Base-by-base conservation (phyloP, 2,888 invertebrate genomes). In the Hemistola chrysoprasaria region DNA sequence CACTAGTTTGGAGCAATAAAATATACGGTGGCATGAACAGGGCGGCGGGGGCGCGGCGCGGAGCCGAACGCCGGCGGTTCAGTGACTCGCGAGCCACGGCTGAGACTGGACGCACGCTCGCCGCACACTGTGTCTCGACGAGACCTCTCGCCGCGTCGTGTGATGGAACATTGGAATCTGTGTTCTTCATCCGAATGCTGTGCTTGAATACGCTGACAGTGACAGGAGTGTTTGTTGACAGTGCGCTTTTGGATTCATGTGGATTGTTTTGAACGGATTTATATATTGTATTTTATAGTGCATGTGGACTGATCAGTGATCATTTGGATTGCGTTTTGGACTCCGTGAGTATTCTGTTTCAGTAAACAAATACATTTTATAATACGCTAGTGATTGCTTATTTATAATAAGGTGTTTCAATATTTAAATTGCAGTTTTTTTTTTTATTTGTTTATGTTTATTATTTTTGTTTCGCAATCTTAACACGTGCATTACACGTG, bases 291-390 rank as follows among this genome's bases (percentile, higher is more conserved):
- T 57, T 52, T 56, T 59, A 53, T 58, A 51, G 53, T 77, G 80
- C 72, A 70, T 77, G 78, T 81, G 74, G 79, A 76, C 64, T 70
- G 75, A 78, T 77, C 73, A 69, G 73, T 78, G 71, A 75, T 69
- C 65, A 65, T 75, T 86, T 86, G 86, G 86, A 86, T 86, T 86
- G 85, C 85, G 78, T 71, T 81, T 83, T 78, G 85, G 84, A 85
- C 72, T 67, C 61, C 78, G 86, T 85, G 54, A 83, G 84, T 80
- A 47, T 38, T 8, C 30, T 31, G 8, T 11, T 25, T 8, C 10
- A 16, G 25, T 29, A 29, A 37, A 40, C 27, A 39, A 28, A 32
- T 25, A 35, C 23, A 23, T 31, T 37, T 33, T 8, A 35, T 24
- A 35, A 8, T 24, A n/a, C n/a, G n/a, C n/a, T n/a, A n/a, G n/a